A percentile compares a stretch with the other conserved stretches of the same genome.
phyloP scores from a whole-genome alignment of 2,888 invertebrate species.

The Drosophila fungiperda region DNA sequence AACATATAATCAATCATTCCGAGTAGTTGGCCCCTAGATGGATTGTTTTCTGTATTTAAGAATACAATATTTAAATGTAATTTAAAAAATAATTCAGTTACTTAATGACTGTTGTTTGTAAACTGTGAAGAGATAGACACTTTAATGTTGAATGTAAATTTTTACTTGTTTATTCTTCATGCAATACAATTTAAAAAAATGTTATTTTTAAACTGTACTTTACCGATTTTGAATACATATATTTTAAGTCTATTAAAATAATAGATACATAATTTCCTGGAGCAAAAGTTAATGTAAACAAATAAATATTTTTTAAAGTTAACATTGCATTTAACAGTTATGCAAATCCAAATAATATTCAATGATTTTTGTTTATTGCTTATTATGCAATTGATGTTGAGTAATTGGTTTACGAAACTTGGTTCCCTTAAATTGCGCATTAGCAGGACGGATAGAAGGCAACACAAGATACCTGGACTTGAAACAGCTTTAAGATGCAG shows the following conservation, averaged over 20 bases:
- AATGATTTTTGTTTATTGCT: slow-evolving; percentile 1
- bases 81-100: not conserved
- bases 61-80: not conserved
- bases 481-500: slow-evolving; percentile 25
- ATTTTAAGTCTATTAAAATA: not conserved
- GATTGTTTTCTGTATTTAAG: not conserved
- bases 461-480: slow-evolving; percentile 12
- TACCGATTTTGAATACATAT: not conserved
- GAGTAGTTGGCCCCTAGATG: not conserved
- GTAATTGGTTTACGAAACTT: slow-evolving; percentile 8
- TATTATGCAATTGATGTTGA: slow-evolving; percentile 29
- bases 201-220: not conserved
- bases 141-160: not conserved
- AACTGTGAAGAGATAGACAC: not conserved
- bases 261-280: not conserved
- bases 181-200: too few species aligned
- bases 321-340: not conserved
- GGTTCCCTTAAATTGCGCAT: slow-evolving; percentile 33
- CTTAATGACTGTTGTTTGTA: not conserved
- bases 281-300: not conserved
- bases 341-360: not conserved
- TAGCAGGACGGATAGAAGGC: slow-evolving; percentile 23
- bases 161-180: too few species aligned
- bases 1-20: not conserved
- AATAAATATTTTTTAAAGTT: not conserved